These are phyloP conservation scores for Gallinago media DNA, from an alignment of 2,113 vertebrate genomes.

Conservation along the genomic window DNA sequence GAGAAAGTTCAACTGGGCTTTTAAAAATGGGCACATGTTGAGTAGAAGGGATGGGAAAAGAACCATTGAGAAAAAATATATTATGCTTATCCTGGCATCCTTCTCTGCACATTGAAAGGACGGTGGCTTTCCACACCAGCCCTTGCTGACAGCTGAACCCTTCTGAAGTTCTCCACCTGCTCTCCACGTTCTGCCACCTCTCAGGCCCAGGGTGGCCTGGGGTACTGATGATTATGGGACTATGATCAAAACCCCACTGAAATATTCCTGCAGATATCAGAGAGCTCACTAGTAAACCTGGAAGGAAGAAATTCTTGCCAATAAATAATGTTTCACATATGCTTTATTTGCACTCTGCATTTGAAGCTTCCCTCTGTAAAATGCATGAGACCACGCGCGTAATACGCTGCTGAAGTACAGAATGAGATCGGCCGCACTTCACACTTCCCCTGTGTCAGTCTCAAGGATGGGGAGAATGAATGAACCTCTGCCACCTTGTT, in stretches of 20 bases:
- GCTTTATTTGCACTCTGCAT: neutral
- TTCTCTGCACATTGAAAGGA: neutral
- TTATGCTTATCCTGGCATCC: neutral
- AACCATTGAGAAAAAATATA: neutral
- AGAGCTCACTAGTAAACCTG: neutral
- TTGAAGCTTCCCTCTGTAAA: slow-evolving; percentile 30
- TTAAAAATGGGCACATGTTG: neutral
- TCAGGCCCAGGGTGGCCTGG: neutral
- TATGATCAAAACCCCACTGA: neutral
- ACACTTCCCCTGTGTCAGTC: neutral
- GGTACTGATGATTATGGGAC: neutral
- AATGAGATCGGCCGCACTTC: neutral
- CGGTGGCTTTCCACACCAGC: neutral
- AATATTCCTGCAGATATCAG: neutral
- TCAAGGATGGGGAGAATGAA: neutral
- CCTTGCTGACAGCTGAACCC: neutral
- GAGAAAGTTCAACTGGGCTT: neutral
- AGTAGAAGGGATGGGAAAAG: neutral
- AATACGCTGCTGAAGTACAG: neutral
- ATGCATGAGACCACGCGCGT: neutral
- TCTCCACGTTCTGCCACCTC: neutral
- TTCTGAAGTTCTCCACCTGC: neutral
- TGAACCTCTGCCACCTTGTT: neutral
- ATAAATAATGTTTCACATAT: slow-evolving; percentile 6
- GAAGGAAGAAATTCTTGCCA: neutral